These are phyloP conservation scores for Babyrousa celebensis DNA, from an alignment of 2,797 vertebrate species.

Conservation along the genomic window DNA sequence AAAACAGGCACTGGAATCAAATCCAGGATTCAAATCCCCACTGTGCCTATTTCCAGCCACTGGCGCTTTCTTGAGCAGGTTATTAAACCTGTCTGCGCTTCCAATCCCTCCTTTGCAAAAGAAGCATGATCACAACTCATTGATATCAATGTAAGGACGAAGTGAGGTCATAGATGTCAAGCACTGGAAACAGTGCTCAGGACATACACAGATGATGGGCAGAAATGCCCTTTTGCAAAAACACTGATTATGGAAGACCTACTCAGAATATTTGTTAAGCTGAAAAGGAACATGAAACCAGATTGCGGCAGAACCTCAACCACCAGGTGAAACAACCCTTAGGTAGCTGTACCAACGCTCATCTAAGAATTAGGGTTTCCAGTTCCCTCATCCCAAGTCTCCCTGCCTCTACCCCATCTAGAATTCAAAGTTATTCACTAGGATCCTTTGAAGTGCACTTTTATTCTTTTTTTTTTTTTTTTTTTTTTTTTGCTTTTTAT, in stretches of 20 bases:
- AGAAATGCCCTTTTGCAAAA: not conserved
- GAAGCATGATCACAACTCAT: not conserved
- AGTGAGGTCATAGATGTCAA: not conserved
- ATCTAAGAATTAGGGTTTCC: not conserved
- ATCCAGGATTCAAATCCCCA: not conserved
- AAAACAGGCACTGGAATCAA: not conserved
- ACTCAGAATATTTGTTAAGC: not conserved
- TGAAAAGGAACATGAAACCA: not conserved
- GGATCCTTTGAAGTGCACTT: slow-evolving; percentile 59
- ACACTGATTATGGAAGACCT: not conserved
- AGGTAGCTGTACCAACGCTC: not conserved
- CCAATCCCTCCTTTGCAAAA: not conserved
- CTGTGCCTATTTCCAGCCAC: not conserved
- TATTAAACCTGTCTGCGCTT: not conserved
- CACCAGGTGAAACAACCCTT: not conserved
- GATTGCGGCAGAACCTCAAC: not conserved
- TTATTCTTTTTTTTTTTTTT: too few species aligned
- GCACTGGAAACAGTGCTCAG: not conserved
- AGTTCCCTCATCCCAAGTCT: not conserved
- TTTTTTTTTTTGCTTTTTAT: not conserved
- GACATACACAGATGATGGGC: too few species aligned
- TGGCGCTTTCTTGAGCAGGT: not conserved
- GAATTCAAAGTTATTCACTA: slow-evolving; percentile 52
- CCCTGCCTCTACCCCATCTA: not conserved
- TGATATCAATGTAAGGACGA: not conserved